Percentiles rank a stretch among this genome's conserved stretches.
Conservation (phyloP, 2,797 vertebrate species). For the Halcyon badia region DNA sequence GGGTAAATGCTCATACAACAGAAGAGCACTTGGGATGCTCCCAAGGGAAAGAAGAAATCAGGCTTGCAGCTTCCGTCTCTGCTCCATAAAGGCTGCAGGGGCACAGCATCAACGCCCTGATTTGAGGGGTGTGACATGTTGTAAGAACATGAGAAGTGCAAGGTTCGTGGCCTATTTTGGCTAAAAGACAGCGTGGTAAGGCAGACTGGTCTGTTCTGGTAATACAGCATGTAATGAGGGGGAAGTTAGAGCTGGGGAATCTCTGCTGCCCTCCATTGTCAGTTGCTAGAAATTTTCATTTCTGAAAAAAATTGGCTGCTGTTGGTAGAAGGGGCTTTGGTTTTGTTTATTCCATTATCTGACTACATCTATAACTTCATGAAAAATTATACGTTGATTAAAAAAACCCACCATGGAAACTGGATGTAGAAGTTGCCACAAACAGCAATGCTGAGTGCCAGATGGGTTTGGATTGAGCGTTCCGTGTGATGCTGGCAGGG, state of each 20-base stretch:
- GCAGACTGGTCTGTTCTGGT: neutral
- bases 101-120: neutral
- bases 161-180: accelerated
- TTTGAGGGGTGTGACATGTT: accelerated
- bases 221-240: accelerated
- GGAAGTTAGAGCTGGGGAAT: neutral
- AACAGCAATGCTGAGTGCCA: accelerated
- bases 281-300: neutral
- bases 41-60: neutral
- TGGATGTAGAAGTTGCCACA: neutral
- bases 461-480: neutral
- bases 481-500: neutral
- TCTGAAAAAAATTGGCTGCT: neutral
- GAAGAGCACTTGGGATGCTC: neutral
- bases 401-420: neutral
- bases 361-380: neutral
- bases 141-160: accelerated
- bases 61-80: neutral
- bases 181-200: neutral
- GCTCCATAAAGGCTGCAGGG: neutral
- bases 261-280: neutral
- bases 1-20: neutral
- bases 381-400: neutral
- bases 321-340: neutral
- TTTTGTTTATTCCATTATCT: neutral